Conservation (phyloP, 1,140 invertebrate species). For the Ruditapes philippinarum region DNA sequence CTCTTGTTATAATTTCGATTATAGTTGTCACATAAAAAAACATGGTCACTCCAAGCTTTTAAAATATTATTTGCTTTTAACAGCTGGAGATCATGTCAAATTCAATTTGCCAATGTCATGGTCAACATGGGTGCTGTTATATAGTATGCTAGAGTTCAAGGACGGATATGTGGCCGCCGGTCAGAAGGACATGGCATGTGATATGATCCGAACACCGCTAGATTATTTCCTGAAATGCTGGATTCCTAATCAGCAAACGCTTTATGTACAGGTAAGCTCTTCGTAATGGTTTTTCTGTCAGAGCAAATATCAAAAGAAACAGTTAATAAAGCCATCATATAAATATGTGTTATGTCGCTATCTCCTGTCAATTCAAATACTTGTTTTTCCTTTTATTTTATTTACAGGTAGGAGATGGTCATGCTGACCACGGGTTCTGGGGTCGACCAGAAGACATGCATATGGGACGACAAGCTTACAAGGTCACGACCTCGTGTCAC, state of each 20-base stretch:
- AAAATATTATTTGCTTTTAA: neutral
- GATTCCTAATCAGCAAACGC: constrained; percentile 69
- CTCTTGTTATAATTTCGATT: too few species aligned
- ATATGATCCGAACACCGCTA: constrained; percentile 88
- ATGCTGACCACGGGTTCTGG: constrained; percentile 72
- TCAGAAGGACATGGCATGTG: constrained; percentile 86
- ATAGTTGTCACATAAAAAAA: too few species aligned
- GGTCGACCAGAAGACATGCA: constrained; percentile 76
- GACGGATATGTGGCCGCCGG: constrained; percentile 87
- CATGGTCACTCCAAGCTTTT: neutral
- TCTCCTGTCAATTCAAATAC: constrained; percentile 88
- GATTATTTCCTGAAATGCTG: constrained; percentile 90
- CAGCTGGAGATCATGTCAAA: constrained; percentile 91
- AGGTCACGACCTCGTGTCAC: constrained; percentile 72
- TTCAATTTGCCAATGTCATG: constrained; percentile 90
- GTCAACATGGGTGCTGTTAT: constrained; percentile 89
- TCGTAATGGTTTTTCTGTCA: too few species aligned
- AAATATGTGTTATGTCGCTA: too few species aligned
- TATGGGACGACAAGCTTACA: constrained; percentile 70
- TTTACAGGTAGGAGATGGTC: constrained; percentile 82
- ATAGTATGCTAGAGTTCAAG: constrained; percentile 89
- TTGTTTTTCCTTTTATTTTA: too few species aligned
- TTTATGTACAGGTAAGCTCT: constrained; percentile 77
- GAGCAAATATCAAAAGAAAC: too few species aligned
- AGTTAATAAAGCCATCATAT: too few species aligned